phyloP scores from a whole-genome alignment of 2,113 vertebrate species.

The Chaetorhynchus papuensis region DNA sequence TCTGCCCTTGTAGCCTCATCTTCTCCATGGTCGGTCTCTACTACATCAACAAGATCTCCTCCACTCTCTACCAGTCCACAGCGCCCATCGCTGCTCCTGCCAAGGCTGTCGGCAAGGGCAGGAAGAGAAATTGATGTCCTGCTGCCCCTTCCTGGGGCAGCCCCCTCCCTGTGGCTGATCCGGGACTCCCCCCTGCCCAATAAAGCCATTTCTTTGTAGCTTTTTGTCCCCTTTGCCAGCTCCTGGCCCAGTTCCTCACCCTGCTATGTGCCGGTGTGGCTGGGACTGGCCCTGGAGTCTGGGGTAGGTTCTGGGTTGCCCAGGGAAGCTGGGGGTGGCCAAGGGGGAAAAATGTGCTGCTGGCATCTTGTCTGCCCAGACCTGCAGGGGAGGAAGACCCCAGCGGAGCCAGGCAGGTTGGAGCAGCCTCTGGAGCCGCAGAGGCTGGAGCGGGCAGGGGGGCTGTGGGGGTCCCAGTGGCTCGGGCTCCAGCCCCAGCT shows the following conservation, averaged over 20 bases:
- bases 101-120: conserved; percentile 87
- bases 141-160: not conserved
- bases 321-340: not conserved
- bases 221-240: not conserved
- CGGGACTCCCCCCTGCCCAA: not conserved
- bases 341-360: not conserved
- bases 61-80: conserved; percentile 86
- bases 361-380: not conserved
- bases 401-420: not conserved
- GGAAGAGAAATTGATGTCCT: conserved; percentile 85
- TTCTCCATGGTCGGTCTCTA: conserved; percentile 91
- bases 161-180: not conserved
- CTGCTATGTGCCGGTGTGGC: accelerated
- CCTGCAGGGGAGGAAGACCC: not conserved
- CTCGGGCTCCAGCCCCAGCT: not conserved
- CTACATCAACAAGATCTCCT: conserved; percentile 97
- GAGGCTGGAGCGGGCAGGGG: accelerated
- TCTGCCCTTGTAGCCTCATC: conserved; percentile 74
- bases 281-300: not conserved
- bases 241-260: accelerated
- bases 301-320: not conserved
- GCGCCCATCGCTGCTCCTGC: conserved; percentile 63
- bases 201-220: conserved; percentile 69
- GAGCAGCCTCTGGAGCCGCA: not conserved
- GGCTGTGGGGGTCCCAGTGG: not conserved